Evolutionary conservation across 2,888 invertebrate genomes (phyloP).

Genomic region (Seira sanloemensis): DNA sequence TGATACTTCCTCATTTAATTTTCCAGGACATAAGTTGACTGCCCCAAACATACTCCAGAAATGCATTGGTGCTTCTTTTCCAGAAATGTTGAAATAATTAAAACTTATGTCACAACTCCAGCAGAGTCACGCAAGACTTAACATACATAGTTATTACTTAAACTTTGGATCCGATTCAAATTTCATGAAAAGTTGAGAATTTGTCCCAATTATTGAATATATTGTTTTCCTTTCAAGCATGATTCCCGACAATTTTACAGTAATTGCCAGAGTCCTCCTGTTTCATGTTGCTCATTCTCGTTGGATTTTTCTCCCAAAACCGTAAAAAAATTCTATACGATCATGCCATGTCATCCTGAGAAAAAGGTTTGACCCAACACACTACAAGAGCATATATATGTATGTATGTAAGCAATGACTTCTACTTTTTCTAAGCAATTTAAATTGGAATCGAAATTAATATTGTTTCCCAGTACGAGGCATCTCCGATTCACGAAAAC

Average conservation of each 20-base stretch:
- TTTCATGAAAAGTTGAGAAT: not conserved
- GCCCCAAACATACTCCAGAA: too few species aligned
- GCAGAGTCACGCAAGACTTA: not conserved
- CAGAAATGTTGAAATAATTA: too few species aligned
- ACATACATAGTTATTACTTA: too few species aligned
- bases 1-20: slow-evolving; percentile 7
- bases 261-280: too few species aligned
- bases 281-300: too few species aligned
- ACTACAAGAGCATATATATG: too few species aligned
- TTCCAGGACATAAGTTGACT: not conserved
- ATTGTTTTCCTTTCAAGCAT: not conserved
- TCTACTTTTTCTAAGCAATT: not conserved
- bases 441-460: slow-evolving; percentile 1
- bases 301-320: too few species aligned
- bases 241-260: not conserved
- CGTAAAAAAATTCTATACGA: too few species aligned
- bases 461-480: not conserved
- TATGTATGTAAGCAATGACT: too few species aligned
- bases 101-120: not conserved
- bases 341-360: too few species aligned
- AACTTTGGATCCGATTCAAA: not conserved
- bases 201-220: slow-evolving; percentile 4
- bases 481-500: not conserved
- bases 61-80: too few species aligned
- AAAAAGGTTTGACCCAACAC: too few species aligned